Evolutionary conservation across 2,797 vertebrate species (phyloP), one percentile per base, ranked within the genome.

Genomic region (Ctenopoma kingsleyae): DNA sequence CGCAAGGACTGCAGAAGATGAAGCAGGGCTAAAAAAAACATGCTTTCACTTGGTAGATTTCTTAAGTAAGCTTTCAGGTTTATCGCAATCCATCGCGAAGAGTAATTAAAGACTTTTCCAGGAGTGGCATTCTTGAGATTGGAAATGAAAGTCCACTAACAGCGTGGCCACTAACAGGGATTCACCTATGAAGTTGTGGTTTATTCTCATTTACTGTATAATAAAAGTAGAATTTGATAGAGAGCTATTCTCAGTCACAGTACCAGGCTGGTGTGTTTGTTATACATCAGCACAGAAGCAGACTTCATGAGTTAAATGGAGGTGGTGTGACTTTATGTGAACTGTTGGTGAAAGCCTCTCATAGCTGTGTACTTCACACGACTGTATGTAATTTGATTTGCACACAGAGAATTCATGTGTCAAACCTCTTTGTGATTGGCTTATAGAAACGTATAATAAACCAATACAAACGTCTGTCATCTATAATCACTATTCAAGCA

Each of bases 31-130:
- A 40, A 60, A 41, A 51, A 56, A 64, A 59, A 84, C 59, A 71
- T 59, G 87, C 87, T 93, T 92, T 90, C 81, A 89, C 76, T 90
- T 73, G 85, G 87, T 88, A 92, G 87, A 91, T 89, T 92, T 83
- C 84, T 86, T 86, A 90, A 93, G 89, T 85, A 90, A 88, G 87
- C 90, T 80, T 43, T 65, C 71, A 41, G 88, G 89, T 94, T 95
- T 95, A 93, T 95, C 91, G 83, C 87, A 90, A 93, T 91, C 91
- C 90, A 91, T 92, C 89, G 75, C 67, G 36, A 82, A 81, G 75
- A 87, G 85, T 91, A 92, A 94, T 94, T 93, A 94, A 92, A 87
- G 88, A 92, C 82, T 88, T 87, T 81, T 80, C 70, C 63, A 83
- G 75, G 82, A 92, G 88, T 87, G 83, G 83, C 81, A 82, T 87